Evolutionary conservation across 37 sponge, comb jelly and placozoan species (phyloP), one percentile per base, ranked within the genome.

Genomic region (Theonella swinhoei): DNA sequence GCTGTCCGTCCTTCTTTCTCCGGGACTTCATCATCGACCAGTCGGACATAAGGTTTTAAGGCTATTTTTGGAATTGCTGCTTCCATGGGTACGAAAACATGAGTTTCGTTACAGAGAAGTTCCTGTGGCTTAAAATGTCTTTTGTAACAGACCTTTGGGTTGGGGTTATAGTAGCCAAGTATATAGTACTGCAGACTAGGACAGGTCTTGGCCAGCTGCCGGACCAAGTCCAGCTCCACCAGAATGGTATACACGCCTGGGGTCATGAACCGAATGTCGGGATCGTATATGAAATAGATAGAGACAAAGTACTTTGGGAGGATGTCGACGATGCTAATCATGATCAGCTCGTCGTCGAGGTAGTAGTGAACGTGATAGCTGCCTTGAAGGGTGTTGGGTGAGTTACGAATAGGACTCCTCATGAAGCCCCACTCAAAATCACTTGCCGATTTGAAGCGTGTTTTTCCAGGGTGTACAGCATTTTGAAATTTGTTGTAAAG

Each of bases 211-310:
- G 74, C 67, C 34, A 87, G 72, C 36, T 64, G 33, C 26, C 42
- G 68, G 36, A 80, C 58, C 35, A 87, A 63, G 31, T 62, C 75
- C 65, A 87, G 30, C 69, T 87, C 88, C 30, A 31, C 0, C 59
- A 87, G 26, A 11, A 65, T 38, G 29, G 88, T 87, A 39, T 75
- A 87, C 4, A 87, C 74, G 1, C 88, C 88, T 24, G 88, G 88
- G 2, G 70, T 81, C 8, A 80, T 72, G 76, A 87, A 87, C 0
- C 88, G 81, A 17, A 87, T 63, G n/a, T 73, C 81, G 29, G 88
- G 88, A 33, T 87, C 88, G 66, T 87, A 87, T 39, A 80, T 74
- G 70, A 87, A 80, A 60, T 87, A 87, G 4, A 87, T 80, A 66
- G 88, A 87, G 39, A 87, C 81, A 64, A 87, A 72, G 70, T 80